phyloP scores from a whole-genome alignment of 2,888 invertebrate species.

The Xanthia togata region DNA sequence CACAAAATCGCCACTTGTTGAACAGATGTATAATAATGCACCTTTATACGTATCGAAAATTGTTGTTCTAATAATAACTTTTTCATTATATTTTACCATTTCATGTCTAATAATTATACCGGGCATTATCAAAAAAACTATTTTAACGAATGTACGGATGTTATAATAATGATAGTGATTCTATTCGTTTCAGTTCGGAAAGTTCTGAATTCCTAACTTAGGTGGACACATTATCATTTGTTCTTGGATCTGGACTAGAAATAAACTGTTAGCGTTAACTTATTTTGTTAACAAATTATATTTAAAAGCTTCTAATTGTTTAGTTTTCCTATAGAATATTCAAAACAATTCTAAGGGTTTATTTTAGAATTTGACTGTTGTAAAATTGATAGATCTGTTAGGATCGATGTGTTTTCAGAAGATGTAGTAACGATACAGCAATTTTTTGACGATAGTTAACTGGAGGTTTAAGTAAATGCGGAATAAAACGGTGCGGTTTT shows the following conservation, averaged over 20 bases:
- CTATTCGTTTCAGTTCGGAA: slow-evolving; percentile 25
- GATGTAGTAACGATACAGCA: not conserved
- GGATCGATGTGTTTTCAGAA: not conserved
- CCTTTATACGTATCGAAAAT: not conserved
- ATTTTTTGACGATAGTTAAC: not conserved
- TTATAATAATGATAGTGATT: slow-evolving; percentile 11
- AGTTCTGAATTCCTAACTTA: slow-evolving; percentile 22
- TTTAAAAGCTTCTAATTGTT: slow-evolving; percentile 6
- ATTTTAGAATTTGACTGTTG: not conserved
- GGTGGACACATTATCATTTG: slow-evolving; percentile 22
- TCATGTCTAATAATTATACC: not conserved
- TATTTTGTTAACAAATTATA: slow-evolving; percentile 18
- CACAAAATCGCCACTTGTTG: no score
- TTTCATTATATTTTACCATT: not conserved
- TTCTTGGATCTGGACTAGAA: slow-evolving; percentile 13
- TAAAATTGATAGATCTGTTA: not conserved
- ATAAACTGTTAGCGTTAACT: slow-evolving; percentile 9
- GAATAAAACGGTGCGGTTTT: no score
- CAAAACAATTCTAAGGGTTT: not conserved
- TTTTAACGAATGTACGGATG: slow-evolving; percentile 10
- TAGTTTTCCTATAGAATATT: not conserved
- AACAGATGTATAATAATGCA: no score
- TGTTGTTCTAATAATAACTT: not conserved
- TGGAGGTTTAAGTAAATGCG: not conserved
- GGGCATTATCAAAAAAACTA: no score